Evolutionary conservation across 2,113 vertebrate genomes (phyloP).

Genomic region (Eurystomus gularis): DNA sequence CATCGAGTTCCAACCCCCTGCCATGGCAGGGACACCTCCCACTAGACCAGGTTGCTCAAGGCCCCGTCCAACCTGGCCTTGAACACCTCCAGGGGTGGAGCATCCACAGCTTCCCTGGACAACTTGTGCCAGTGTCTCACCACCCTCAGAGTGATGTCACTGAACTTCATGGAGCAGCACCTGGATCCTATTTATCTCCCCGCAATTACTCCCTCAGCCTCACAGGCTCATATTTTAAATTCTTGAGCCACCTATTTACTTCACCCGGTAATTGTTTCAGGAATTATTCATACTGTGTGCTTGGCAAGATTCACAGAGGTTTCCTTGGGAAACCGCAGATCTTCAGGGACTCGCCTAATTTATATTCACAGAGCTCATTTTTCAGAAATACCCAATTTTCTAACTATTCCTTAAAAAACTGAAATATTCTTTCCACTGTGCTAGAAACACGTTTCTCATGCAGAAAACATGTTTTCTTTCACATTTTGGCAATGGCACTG

Average conservation of each 20-base stretch:
- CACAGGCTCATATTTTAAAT: accelerated
- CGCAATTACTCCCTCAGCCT: neutral
- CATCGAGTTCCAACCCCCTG: too few species aligned
- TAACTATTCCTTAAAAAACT: neutral
- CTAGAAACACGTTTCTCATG: neutral
- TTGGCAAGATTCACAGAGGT: neutral
- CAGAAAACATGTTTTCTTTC: neutral
- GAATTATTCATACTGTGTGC: conserved; percentile 32
- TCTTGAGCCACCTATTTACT: neutral
- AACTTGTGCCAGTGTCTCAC: too few species aligned
- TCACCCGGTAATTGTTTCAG: neutral
- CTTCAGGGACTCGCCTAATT: neutral
- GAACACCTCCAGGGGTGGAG: too few species aligned
- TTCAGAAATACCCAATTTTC: conserved; percentile 9
- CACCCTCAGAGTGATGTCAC: too few species aligned
- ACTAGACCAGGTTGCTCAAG: too few species aligned
- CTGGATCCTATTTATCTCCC: neutral
- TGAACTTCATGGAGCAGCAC: accelerated
- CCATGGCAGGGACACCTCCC: too few species aligned
- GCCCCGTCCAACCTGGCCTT: too few species aligned
- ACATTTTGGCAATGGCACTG: neutral
- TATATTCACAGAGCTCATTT: conserved; percentile 1
- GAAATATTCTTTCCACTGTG: neutral
- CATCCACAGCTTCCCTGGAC: too few species aligned
- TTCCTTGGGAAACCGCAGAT: conserved; percentile 18